These are phyloP conservation scores for Oasisia sp. DNA, from an alignment of 2,888 invertebrate species.

Conservation along the genomic window DNA sequence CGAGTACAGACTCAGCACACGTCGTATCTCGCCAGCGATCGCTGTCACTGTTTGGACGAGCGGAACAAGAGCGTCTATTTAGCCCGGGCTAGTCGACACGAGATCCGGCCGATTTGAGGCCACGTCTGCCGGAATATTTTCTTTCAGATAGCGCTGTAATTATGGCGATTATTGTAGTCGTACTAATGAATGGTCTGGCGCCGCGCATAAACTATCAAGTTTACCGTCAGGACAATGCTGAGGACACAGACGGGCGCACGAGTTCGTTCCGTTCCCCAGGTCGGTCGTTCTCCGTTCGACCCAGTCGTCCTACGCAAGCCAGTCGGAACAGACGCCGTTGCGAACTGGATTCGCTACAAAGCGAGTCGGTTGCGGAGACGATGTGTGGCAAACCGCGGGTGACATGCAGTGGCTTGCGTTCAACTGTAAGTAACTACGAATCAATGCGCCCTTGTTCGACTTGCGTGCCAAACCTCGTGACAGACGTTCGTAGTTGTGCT, in stretches of 20 bases:
- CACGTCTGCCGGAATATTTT: background rate
- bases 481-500: background rate
- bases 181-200: conserved; percentile 12
- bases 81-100: background rate
- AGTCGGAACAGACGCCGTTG: background rate
- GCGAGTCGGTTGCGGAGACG: background rate
- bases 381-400: background rate
- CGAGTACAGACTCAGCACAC: background rate
- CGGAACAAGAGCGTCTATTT: conserved; percentile 6
- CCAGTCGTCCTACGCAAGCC: background rate
- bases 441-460: background rate
- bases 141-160: background rate
- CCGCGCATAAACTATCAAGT: conserved; percentile 9
- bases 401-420: background rate
- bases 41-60: conserved; percentile 5
- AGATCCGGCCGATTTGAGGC: conserved; percentile 9
- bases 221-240: background rate
- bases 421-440: background rate
- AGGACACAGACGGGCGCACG: background rate
- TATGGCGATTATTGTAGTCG: conserved; percentile 10
- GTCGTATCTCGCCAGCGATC: background rate
- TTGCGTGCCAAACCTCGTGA: conserved; percentile 3
- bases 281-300: background rate
- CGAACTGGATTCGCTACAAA: conserved; percentile 13
- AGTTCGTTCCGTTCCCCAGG: background rate